Evolutionary conservation across 2,888 invertebrate species (phyloP).

Genomic region (Hypomecis atomaria): DNA sequence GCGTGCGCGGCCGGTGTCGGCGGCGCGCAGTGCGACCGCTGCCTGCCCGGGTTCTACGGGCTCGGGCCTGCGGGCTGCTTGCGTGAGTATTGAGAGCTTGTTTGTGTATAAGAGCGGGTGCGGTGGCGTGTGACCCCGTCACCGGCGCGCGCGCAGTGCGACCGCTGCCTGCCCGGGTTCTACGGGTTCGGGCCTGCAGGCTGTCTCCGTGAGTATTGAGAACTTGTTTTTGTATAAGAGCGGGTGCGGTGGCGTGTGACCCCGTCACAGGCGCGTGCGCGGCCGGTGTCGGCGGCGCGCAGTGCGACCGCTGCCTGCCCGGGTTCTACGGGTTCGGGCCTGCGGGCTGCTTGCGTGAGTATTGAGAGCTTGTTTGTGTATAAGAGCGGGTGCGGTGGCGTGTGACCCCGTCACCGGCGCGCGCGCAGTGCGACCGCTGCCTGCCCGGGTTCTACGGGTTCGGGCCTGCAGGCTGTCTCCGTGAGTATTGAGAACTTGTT

Average conservation of each 20-base stretch:
- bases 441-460: slow-evolving; percentile 91
- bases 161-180: slow-evolving; percentile 89
- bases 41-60: slow-evolving; percentile 91
- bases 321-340: slow-evolving; percentile 91
- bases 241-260: slow-evolving; percentile 90
- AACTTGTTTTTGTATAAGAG: no score
- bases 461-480: slow-evolving; percentile 90
- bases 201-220: slow-evolving; percentile 91
- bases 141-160: slow-evolving; percentile 89
- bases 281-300: slow-evolving; percentile 89
- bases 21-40: slow-evolving; percentile 89
- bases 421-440: slow-evolving; percentile 88
- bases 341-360: slow-evolving; percentile 91
- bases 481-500: no score
- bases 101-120: no score
- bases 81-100: no score
- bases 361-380: no score
- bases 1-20: slow-evolving; percentile 91
- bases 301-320: slow-evolving; percentile 90
- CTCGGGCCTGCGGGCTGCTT: slow-evolving; percentile 91
- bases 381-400: slow-evolving; percentile 87
- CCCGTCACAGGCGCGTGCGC: slow-evolving; percentile 91
- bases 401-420: slow-evolving; percentile 92
- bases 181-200: slow-evolving; percentile 91
- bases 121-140: slow-evolving; percentile 89